These are phyloP conservation scores for Cremastinae sp. DNA, from an alignment of 2,888 invertebrate species.

Conservation along the genomic window DNA sequence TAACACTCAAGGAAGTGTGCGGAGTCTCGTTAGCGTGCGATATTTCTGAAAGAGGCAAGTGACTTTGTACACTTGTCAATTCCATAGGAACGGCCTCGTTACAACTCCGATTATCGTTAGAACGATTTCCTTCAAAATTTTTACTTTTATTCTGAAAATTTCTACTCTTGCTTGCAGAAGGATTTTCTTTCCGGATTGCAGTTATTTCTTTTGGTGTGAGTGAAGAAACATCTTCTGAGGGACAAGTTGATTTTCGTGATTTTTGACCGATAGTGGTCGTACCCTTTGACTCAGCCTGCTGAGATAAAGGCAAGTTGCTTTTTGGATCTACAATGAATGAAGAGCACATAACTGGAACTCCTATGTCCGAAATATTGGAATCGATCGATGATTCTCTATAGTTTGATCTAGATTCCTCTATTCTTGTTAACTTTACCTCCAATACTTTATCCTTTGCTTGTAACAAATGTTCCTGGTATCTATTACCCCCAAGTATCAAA, in stretches of 20 bases:
- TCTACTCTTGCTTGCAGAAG: slow-evolving; percentile 13
- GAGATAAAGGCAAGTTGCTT: slow-evolving; percentile 13
- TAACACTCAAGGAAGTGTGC: slow-evolving; percentile 71
- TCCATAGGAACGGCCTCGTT: slow-evolving; percentile 48
- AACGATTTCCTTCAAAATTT: neutral
- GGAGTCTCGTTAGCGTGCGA: slow-evolving; percentile 35
- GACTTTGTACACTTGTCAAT: slow-evolving; percentile 54
- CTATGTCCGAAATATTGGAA: slow-evolving; percentile 43
- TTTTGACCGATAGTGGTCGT: neutral
- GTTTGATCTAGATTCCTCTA: slow-evolving; percentile 36
- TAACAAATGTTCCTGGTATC: slow-evolving; percentile 2
- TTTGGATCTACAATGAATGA: slow-evolving; percentile 66
- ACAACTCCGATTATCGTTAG: neutral
- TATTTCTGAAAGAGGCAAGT: slow-evolving; percentile 17
- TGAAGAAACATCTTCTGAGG: slow-evolving; percentile 28
- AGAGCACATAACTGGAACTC: slow-evolving; percentile 69
- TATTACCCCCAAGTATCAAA: slow-evolving; percentile 38
- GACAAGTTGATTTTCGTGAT: slow-evolving; percentile 8
- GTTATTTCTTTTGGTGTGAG: slow-evolving; percentile 64
- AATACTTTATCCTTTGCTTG: slow-evolving; percentile 24
- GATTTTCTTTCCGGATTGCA: slow-evolving; percentile 32
- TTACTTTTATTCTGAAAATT: neutral
- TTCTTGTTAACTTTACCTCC: slow-evolving; percentile 29
- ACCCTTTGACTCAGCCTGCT: slow-evolving; percentile 11
- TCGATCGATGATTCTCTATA: slow-evolving; percentile 15